Conservation (phyloP, 2,888 invertebrate species). For the Andrena bucephala region DNA sequence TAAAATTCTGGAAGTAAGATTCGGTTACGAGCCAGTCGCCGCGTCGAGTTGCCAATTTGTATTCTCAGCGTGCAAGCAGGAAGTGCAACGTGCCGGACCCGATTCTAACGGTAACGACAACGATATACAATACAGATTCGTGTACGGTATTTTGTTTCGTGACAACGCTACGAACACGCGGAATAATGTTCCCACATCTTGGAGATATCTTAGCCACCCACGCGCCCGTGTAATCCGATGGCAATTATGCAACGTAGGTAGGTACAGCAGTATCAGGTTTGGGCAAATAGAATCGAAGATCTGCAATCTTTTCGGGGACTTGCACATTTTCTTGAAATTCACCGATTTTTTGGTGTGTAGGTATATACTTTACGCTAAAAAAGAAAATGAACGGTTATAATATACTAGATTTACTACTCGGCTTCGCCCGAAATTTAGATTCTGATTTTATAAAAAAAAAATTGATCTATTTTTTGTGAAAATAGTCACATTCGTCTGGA, state of each 20-base stretch:
- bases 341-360: neutral
- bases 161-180: slow-evolving; percentile 35
- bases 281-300: neutral
- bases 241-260: neutral
- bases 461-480: neutral
- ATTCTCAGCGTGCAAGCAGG: slow-evolving; percentile 64
- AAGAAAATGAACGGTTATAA: neutral
- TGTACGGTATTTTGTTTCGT: slow-evolving; percentile 51
- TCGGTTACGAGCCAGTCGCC: slow-evolving; percentile 35
- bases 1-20: slow-evolving; percentile 24
- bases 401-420: no score
- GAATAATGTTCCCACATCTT: slow-evolving; percentile 13
- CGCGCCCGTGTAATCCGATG: neutral
- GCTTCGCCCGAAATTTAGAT: no score
- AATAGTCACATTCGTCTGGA: no score
- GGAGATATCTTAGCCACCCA: neutral
- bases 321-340: neutral
- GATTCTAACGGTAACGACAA: slow-evolving; percentile 64
- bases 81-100: slow-evolving; percentile 61
- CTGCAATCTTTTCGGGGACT: neutral
- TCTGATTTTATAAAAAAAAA: no score
- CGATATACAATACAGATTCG: slow-evolving; percentile 38
- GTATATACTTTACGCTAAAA: neutral
- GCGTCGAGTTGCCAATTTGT: slow-evolving; percentile 64
- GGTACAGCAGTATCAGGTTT: neutral